Base-by-base conservation (phyloP, 2,888 invertebrate species). In the Gisinianus flammeolus region DNA sequence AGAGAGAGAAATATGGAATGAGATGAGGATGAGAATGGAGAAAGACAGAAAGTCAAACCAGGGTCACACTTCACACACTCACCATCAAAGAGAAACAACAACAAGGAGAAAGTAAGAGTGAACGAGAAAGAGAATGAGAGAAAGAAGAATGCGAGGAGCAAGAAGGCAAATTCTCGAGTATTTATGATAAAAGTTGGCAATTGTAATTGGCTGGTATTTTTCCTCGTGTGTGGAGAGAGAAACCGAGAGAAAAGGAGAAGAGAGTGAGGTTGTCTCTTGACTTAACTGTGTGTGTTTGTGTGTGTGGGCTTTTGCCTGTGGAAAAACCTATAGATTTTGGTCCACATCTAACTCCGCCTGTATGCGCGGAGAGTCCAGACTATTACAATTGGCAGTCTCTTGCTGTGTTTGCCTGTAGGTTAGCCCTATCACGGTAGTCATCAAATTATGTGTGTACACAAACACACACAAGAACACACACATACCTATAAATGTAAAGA, bases 141-240 rank as follows among this genome's bases (percentile, higher is more conserved):
- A 64, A 24, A 64, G n/a, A n/a, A n/a, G n/a, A n/a, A n/a, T n/a
- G n/a, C n/a, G 26, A 12, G 64, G 26, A 26, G 30, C 28, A 64
- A 28, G 30, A 64, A 64, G 30, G 64, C 28, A 64, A 64, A 64
- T 64, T 28, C 30, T 4, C 4, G 64, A 64, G 64, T 54, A 54
- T 54, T 54, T 54, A 54, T 5, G 26, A 44, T 35, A 69, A 69
- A 44, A 69, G 35, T 35, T 69, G 69, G 69, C 69, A 69, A 69
- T 35, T 33, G 35, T 69, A 35, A 69, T 44, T 44, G 35, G 30
- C 69, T 66, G 30, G 28, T 66, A n/a, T 66, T 66, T 66, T 66
- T 62, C 62, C 30, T 3, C n/a, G 54, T 54, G 54, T 44, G n/a
- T 6, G 24, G n/a, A n/a, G 62, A 58, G 62, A 58, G n/a, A n/a